Percentiles rank a stretch among this genome's conserved stretches.
These are phyloP conservation scores for western clawed frog (Xenopus tropicalis) DNA, from an alignment of 2,113 vertebrate species.

Conservation along the genomic window UCB_Xtro_10.0 CM004448.2:22503001-22503500, in stretches of 20 bases:
- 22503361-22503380: slow-evolving; percentile 5
- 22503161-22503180: too few species aligned
- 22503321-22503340: slow-evolving; percentile 14
- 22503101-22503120: background rate
- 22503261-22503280: background rate
- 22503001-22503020: too few species aligned
- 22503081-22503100: too few species aligned
- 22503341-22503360: slow-evolving; percentile 10
- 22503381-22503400: slow-evolving; percentile 4
- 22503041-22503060: too few species aligned
- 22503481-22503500: background rate
- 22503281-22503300: background rate
- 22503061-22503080: too few species aligned
- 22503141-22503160: too few species aligned
- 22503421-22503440: slow-evolving; percentile 8
- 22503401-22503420: slow-evolving; percentile 29
- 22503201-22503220: background rate
- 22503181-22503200: background rate
- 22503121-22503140: background rate
- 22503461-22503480: background rate
- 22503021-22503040: too few species aligned
- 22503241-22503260: background rate
- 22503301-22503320: slow-evolving; percentile 5
- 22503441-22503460: background rate
- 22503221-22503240: background rate